Evolutionary conservation across 2,888 invertebrate species (phyloP), one percentile per base, ranked within the genome.

Genomic region (Dusona sp.): DNA sequence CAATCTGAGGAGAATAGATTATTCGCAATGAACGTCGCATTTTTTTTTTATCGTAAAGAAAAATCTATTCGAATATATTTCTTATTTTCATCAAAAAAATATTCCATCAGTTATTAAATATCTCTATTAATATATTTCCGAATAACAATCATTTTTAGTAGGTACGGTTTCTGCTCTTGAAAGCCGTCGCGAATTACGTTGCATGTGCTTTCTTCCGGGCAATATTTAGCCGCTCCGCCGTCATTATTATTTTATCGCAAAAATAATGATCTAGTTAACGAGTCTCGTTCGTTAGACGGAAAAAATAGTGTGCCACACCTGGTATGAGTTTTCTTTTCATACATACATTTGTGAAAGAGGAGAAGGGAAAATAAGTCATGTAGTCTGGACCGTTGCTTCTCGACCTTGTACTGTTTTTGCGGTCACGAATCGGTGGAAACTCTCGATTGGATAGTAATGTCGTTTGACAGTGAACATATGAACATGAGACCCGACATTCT

Each of bases 381-480:
- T 36, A 70, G 79, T 75, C 79, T 70, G 79, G 75, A 64, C 61
- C 65, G 61, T 22, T 45, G 67, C 57, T 19, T 36, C 13, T 70
- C 25, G 74, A 79, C 79, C 79, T 79, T 79, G 74, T 22, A 29
- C n/a, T n/a, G 67, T 73, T 81, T 83, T 83, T 79, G 79, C 79
- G 84, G 75, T 84, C 84, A 70, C 61, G 29, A 64, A 73, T 70
- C 45, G 33, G 67, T 70, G 61, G 45, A 70, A 68, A 25, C 33
- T 74, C 57, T 38, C 61, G 36, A 61, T 82, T 82, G 72, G 65
- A 79, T 54, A 73, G 51, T 13, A 13, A 22, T 9, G 70, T 57
- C 64, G 70, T 25, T 82, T 75, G 79, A 72, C 74, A 16, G 70
- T n/a, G 73, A 73, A 67, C 73, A 61, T 13, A 65, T 70, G 85